Base-by-base conservation (phyloP, 1,140 invertebrate genomes). In the Ceratosolen fusciceps region DNA sequence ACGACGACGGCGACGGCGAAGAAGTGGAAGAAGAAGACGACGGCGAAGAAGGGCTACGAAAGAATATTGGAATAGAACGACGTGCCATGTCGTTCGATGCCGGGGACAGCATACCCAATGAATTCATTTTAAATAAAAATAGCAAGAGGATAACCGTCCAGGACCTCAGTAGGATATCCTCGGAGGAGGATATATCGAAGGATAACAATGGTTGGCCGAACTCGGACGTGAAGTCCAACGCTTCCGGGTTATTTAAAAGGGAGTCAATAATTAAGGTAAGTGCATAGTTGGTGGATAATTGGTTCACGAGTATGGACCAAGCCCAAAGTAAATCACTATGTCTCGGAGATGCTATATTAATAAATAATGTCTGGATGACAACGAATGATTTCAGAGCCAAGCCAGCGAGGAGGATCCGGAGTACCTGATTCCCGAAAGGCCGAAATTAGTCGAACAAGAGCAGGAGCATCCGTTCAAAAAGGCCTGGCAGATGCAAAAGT, bases 371-470 rank as follows among this genome's bases (percentile, higher is more conserved):
- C 37, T 76, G 80, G n/a, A n/a, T 43, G 12, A 12, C 5, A 43
- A 43, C 12, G 5, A 43, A 7, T 43, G 39, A 52, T 58, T 80
- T 58, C 37, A 80, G 80, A 90, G 89, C 76, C 89, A 90, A 82
- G 89, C 89, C 0, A 90, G 89, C 68, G 89, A 90, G 76, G 89
- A 90, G 62, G 89, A 90, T 81, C 89, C 89, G 0, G 89, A 90
- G 77, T 90, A 89, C 68, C 80, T 90, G 2, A 67, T 90, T 1
- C 89, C 88, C 5, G 89, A 90, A 72, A 85, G 89, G 43, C 89
- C 89, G 0, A 90, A 90, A 49, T 67, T 90, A 0, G 84, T 90
- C 26, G 88, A 90, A 71, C 89, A 90, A 73, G 89, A 90, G 21
- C 83, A 88, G 24, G 88, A 90, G 67, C 89, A 90, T 84, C 89